Conservation (phyloP, 2,113 vertebrate genomes). For the Hippocampus mohnikei region DNA sequence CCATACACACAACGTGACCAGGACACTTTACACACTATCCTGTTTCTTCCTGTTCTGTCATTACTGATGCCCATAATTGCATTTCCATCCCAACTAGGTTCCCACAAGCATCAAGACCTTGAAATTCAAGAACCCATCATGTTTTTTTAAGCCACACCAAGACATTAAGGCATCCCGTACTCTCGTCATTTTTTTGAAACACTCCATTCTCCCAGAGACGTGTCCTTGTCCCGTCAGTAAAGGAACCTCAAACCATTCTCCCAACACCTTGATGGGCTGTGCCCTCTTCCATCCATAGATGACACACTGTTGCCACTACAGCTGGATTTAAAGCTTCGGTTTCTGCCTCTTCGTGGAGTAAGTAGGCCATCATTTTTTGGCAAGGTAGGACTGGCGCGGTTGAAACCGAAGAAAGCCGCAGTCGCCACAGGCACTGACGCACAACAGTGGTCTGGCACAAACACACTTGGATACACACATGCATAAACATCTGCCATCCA, state of each 20-base stretch:
- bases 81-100: constrained; percentile 64
- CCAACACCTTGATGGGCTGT: constrained; percentile 11
- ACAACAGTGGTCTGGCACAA: constrained; percentile 16
- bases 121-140: constrained; percentile 52
- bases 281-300: background rate
- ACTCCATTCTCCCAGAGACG: constrained; percentile 24
- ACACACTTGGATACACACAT: constrained; percentile 20
- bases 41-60: constrained; percentile 51
- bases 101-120: constrained; percentile 52
- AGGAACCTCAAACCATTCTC: constrained; percentile 21
- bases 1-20: constrained; percentile 37
- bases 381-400: constrained; percentile 25
- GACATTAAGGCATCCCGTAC: constrained; percentile 26
- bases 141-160: constrained; percentile 39
- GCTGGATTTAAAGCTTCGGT: constrained; percentile 27
- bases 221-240: constrained; percentile 17
- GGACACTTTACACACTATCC: constrained; percentile 69
- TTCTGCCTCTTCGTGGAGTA: constrained; percentile 39
- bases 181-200: constrained; percentile 32
- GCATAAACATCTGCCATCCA: constrained; percentile 52
- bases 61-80: constrained; percentile 58
- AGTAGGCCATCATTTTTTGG: constrained; percentile 46
- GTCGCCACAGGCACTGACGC: constrained; percentile 29
- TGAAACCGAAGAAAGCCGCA: constrained; percentile 44
- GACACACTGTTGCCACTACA: constrained; percentile 27